Base-by-base conservation (phyloP, 1,140 invertebrate genomes). In the Scylla paramamosain region DNA sequence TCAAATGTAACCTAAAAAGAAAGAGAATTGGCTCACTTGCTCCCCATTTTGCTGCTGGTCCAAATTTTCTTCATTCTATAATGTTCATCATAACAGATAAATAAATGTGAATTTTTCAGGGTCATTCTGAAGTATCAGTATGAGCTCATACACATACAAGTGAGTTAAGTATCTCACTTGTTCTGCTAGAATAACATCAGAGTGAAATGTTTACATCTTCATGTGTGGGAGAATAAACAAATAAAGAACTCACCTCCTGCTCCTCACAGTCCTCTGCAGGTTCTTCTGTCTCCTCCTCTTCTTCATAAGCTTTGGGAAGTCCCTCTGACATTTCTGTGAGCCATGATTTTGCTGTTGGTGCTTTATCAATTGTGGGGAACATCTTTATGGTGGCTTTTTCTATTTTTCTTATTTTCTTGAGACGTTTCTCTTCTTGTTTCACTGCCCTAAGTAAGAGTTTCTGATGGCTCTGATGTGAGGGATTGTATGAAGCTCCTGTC, bases 301-400 rank as follows among this genome's bases (percentile, higher is more conserved):
- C 52, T 32, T 91, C 89, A 82, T 91, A 20, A 52, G 93, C 77
- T n/a, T 46, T 90, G 25, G 93, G 93, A n/a, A 94, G 89, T 31
- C 93, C 93, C 45, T 94, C 86, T 3, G 93, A 94, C 93, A 94
- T 94, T 52, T 94, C 93, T n/a, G 20, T 32, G 14, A 94, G 88
- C 87, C 88, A 94, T 14, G 88, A 48, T 4, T 25, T 59, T 20
- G 84, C 25, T 90, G 87, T 52, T 31, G 93, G 93, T 83, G 93
- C 93, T 31, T 94, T 91, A 28, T 94, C 93, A 29, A 84, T 84
- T 25, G 93, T 91, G 25, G 93, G 88, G 39, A 91, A 94, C 39
- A 84, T 52, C 29, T 52, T 31, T 7, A 25, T 94, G 28, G 88
- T 84, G 28, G 45, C 52, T 28, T 45, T 14, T 3, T 84, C 67